phyloP scores from a whole-genome alignment of 2,888 invertebrate genomes.

The Parnassius glacialis region DNA sequence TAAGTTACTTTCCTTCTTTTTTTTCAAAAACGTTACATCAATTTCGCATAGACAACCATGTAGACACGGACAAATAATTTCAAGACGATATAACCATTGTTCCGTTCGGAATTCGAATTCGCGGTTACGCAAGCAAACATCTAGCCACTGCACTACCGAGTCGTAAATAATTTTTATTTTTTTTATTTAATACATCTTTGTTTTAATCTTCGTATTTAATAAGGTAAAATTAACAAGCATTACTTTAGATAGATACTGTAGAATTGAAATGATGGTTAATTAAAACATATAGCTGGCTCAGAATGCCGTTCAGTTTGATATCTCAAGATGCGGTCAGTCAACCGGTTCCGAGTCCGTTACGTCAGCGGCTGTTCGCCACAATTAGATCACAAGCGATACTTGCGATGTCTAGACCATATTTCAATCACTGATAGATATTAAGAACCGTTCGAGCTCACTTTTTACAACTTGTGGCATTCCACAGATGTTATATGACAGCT shows the following conservation, averaged over 20 bases:
- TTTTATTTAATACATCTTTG: too few species aligned
- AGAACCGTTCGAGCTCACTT: conserved; percentile 70
- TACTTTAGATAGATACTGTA: conserved; percentile 5
- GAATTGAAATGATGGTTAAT: conserved; percentile 2
- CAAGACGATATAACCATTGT: too few species aligned
- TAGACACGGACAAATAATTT: too few species aligned
- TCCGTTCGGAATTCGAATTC: too few species aligned
- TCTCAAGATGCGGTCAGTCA: conserved; percentile 73
- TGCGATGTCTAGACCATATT: conserved; percentile 66
- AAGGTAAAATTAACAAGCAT: background rate
- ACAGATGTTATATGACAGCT: conserved; percentile 41
- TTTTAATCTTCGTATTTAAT: too few species aligned
- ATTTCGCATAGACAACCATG: too few species aligned
- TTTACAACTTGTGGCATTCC: conserved; percentile 55
- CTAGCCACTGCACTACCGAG: too few species aligned
- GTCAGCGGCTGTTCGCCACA: conserved; percentile 70
- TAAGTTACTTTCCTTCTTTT: too few species aligned
- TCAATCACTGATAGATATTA: conserved; percentile 60
- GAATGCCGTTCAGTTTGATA: conserved; percentile 55
- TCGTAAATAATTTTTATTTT: too few species aligned
- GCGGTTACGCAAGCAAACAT: too few species aligned
- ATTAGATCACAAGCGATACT: conserved; percentile 74
- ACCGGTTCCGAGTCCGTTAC: conserved; percentile 71
- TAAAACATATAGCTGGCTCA: conserved; percentile 41
- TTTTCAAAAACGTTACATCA: too few species aligned